Percentiles rank a stretch among this genome's conserved stretches.
Evolutionary conservation across 1,140 invertebrate genomes (phyloP).

Genomic region (Aphelinus atriplicis): DNA sequence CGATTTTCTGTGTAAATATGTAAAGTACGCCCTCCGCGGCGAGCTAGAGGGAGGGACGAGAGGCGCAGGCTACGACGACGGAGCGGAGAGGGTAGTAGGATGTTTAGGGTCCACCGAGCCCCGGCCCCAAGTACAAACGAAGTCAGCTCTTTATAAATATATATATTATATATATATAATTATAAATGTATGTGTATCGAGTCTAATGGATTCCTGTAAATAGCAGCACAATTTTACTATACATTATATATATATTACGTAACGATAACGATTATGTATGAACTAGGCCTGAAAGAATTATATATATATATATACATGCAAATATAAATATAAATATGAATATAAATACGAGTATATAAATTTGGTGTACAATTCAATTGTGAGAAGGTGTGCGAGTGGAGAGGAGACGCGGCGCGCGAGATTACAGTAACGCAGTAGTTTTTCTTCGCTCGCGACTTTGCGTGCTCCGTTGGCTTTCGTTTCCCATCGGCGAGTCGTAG

Average conservation of each 20-base stretch:
- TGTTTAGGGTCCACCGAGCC: slow-evolving; percentile 59
- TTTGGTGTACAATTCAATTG: slow-evolving; percentile 12
- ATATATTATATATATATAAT: slow-evolving; percentile 12
- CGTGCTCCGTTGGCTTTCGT: no score
- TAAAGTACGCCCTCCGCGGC: slow-evolving; percentile 48
- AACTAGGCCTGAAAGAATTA: no score
- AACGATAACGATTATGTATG: slow-evolving; percentile 12
- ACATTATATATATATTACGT: slow-evolving; percentile 43
- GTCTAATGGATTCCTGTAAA: slow-evolving; percentile 56
- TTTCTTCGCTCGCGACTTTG: slow-evolving; percentile 22
- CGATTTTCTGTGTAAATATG: slow-evolving; percentile 58
- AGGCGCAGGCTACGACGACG: not conserved
- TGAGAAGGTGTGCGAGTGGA: slow-evolving; percentile 25
- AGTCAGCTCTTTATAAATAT: slow-evolving; percentile 54
- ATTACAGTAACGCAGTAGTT: not conserved
- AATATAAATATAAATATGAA: no score
- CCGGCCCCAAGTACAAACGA: slow-evolving; percentile 67
- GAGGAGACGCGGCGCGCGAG: not conserved
- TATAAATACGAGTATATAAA: no score
- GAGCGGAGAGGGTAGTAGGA: slow-evolving; percentile 4
- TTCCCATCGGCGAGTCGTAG: no score
- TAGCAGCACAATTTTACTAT: slow-evolving; percentile 39
- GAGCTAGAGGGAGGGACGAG: not conserved
- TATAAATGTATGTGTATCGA: slow-evolving; percentile 53
- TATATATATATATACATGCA: no score